phyloP scores from a whole-genome alignment of 2,797 vertebrate genomes.

The Sebastiscus albofasciatus region DNA sequence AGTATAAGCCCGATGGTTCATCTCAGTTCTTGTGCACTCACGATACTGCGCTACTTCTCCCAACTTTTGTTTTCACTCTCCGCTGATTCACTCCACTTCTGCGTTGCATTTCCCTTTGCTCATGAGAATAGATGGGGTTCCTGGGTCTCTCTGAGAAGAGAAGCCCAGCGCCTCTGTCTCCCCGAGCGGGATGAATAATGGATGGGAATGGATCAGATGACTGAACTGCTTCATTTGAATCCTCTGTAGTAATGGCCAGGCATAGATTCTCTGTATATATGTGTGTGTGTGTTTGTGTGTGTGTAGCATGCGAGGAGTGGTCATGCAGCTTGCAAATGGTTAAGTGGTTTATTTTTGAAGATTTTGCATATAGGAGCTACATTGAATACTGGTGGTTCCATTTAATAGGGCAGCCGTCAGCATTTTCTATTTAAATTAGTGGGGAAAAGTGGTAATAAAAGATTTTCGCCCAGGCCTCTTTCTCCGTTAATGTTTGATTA shows the following conservation, averaged over 20 bases:
- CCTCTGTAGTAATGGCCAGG: conserved; percentile 71
- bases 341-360: conserved; percentile 45
- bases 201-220: conserved; percentile 80
- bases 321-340: conserved; percentile 42
- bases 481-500: conserved; percentile 79
- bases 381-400: conserved; percentile 39
- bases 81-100: conserved; percentile 51
- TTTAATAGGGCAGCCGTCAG: conserved; percentile 68
- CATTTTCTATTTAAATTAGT: conserved; percentile 74
- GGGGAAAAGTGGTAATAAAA: conserved; percentile 66
- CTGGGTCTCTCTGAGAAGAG: conserved; percentile 70
- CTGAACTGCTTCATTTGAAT: conserved; percentile 78
- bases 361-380: conserved; percentile 14
- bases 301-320: not conserved
- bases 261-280: conserved; percentile 51
- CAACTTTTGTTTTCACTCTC: conserved; percentile 52
- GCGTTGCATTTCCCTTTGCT: conserved; percentile 66
- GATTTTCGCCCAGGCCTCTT: conserved; percentile 65
- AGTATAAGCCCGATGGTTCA: conserved; percentile 7
- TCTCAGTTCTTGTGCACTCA: conserved; percentile 21
- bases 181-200: conserved; percentile 79
- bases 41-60: not conserved
- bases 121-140: conserved; percentile 74
- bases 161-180: conserved; percentile 62
- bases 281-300: conserved; percentile 4